These are phyloP conservation scores for Ictalurus punctatus DNA, from an alignment of 2,113 vertebrate species.

Conservation along the genomic window DNA sequence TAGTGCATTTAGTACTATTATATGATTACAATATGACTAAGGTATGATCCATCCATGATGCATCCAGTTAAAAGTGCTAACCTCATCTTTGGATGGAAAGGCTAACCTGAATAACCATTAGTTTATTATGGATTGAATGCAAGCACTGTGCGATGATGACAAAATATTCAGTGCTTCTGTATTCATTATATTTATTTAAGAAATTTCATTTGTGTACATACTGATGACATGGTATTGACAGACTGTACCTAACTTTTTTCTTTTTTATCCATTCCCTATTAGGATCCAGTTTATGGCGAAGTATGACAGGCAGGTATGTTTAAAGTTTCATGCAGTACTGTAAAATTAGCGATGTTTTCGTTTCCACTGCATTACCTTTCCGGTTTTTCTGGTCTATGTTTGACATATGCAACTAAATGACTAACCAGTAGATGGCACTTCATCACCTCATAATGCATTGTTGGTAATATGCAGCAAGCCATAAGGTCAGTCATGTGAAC, in stretches of 20 bases:
- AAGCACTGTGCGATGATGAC: background rate
- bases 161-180: background rate
- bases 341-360: background rate
- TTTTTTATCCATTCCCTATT: conserved; percentile 51
- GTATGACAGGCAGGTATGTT: conserved; percentile 83
- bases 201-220: background rate
- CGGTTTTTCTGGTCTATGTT: background rate
- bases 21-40: background rate
- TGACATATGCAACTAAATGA: background rate
- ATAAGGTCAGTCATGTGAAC: conserved; percentile 22
- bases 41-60: background rate
- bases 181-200: background rate
- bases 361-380: background rate
- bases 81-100: background rate
- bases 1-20: background rate
- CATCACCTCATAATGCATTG: background rate
- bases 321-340: background rate
- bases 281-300: conserved; percentile 81
- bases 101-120: background rate
- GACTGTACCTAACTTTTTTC: conserved; percentile 13
- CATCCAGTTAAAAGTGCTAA: background rate
- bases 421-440: conserved; percentile 42
- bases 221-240: background rate
- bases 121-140: background rate
- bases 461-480: background rate